Base-by-base conservation (phyloP, 2,888 invertebrate genomes). In the Nymphalis polychloros region DNA sequence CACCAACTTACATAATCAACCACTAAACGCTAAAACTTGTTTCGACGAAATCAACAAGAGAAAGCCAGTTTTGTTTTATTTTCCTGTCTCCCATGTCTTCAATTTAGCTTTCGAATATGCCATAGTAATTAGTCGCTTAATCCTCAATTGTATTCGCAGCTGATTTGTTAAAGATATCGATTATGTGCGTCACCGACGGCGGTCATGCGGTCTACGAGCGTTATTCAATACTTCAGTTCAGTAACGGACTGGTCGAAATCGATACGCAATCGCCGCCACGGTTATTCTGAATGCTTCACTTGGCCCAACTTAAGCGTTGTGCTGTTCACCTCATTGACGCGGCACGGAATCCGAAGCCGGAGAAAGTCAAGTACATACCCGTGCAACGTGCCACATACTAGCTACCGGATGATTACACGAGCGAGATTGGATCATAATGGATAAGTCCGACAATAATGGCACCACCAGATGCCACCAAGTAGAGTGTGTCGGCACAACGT, bases 291-390 rank as follows among this genome's bases (percentile, higher is more conserved):
- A 87, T 87, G 90, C 84, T 88, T 81, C 86, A 87, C 80, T 85
- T 87, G 82, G 79, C 86, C 84, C 84, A 84, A 86, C 85, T 87
- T 84, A 80, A 86, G 78, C 80, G 81, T 83, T 81, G 86, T 85
- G 85, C 83, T 89, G 88, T 87, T 90, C 89, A 89, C 89, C 85
- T 88, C 87, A 82, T 85, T 85, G 87, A 87, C 85, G 85, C 85
- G 87, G 85, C 87, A 87, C 85, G 88, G 89, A 86, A 90, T 90
- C 86, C 80, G 80, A 80, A 78, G 77, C 79, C 76, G 84, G 92
- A 89, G 92, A 92, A 92, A 92, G 92, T 91, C 89, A 87, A 88
- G 87, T 87, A 87, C 88, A 80, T 80, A 81, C 80, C 73, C 81
- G 84, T 84, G 81, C 84, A 81, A 83, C 83, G 88, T 84, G 83